Conservation (phyloP, 92 coral and sea anemone species). For the Parazoanthus darwini region DNA sequence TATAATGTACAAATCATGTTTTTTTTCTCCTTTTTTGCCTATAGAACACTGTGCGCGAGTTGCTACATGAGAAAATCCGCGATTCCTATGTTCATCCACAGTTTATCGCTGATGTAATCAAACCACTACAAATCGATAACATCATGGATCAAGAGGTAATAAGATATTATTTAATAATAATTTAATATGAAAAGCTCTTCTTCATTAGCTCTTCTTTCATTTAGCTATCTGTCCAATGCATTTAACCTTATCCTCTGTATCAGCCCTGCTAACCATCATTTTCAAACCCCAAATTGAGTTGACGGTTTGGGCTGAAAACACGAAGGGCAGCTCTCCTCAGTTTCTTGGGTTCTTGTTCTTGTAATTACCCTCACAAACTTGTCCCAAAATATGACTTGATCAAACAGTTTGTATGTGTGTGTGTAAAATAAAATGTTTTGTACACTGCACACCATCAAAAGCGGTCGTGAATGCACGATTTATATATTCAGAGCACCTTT, state of each 20-base stretch:
- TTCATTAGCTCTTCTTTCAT: not conserved
- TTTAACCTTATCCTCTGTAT: not conserved
- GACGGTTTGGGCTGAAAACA: too few relatives aligned
- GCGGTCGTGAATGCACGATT: too few relatives aligned
- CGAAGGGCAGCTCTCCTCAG: too few relatives aligned
- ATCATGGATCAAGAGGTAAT: constrained; percentile 93
- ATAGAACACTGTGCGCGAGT: constrained; percentile 86
- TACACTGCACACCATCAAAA: too few relatives aligned
- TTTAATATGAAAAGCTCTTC: not conserved
- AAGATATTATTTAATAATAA: not conserved
- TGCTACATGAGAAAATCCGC: constrained; percentile 92
- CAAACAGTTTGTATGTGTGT: too few relatives aligned
- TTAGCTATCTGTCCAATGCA: not conserved
- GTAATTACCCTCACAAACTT: too few relatives aligned
- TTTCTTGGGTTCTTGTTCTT: too few relatives aligned
- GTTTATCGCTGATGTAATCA: constrained; percentile 95
- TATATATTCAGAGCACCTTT: too few relatives aligned
- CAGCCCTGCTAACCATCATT: not conserved
- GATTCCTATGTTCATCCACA: constrained; percentile 98
- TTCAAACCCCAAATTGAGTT: not conserved
- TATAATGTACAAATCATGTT: not conserved
- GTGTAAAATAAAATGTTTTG: too few relatives aligned
- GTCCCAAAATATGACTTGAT: too few relatives aligned
- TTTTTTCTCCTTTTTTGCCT: not conserved
- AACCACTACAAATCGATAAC: constrained; percentile 89